These are phyloP conservation scores for Mergus octosetaceus DNA, from an alignment of 2,797 vertebrate species.

Conservation along the genomic window DNA sequence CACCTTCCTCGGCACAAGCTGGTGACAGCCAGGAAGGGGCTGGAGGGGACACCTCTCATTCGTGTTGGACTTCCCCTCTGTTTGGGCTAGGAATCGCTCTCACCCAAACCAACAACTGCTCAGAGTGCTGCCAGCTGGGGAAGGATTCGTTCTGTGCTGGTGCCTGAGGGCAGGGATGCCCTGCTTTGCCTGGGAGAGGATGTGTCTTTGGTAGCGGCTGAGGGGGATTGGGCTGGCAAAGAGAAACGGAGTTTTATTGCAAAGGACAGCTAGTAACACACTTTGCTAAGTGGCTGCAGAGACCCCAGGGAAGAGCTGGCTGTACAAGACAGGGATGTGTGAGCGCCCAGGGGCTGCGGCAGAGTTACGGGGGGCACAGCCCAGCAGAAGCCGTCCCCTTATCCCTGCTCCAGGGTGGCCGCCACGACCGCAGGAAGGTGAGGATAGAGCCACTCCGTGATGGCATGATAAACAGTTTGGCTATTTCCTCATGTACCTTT, in stretches of 20 bases:
- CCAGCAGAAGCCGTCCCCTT: background rate
- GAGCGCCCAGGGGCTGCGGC: fast-evolving
- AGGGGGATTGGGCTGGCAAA: background rate
- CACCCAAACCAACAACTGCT: background rate
- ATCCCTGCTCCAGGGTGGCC: background rate
- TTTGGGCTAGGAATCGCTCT: no score
- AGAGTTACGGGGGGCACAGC: fast-evolving
- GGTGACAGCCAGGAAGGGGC: background rate
- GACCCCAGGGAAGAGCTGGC: background rate
- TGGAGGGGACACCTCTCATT: background rate
- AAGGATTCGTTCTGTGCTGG: fast-evolving
- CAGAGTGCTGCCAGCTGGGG: fast-evolving
- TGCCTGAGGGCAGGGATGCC: fast-evolving
- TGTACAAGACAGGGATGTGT: background rate
- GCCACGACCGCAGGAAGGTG: no score
- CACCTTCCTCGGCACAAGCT: background rate
- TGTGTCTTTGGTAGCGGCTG: fast-evolving
- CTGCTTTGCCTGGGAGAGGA: background rate
- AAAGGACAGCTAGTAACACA: background rate
- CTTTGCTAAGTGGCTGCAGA: no score
- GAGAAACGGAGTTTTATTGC: background rate
- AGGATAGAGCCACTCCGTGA: background rate
- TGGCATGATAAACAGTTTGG: background rate
- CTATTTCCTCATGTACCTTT: background rate
- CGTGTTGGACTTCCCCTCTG: background rate